Evolutionary conservation across 2,888 invertebrate genomes (phyloP).

Genomic region (Lithophane socia): DNA sequence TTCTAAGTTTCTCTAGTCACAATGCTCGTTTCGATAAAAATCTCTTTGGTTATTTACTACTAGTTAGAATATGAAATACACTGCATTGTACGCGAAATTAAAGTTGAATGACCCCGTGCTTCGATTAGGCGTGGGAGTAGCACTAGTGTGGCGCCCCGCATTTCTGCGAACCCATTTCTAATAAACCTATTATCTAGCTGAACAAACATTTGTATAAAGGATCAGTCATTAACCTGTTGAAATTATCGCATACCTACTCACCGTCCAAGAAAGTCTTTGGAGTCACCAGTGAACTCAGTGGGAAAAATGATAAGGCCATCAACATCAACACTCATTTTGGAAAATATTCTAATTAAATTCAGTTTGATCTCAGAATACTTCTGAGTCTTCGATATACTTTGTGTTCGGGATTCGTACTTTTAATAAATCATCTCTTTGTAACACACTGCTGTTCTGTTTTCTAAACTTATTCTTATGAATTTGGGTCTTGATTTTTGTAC

Average conservation of each 20-base stretch:
- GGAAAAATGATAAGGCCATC: slow-evolving; percentile 34
- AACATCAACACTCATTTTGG: slow-evolving; percentile 10
- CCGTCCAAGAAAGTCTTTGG: slow-evolving; percentile 61
- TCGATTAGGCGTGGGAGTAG: slow-evolving; percentile 77
- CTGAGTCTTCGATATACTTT: slow-evolving; percentile 21
- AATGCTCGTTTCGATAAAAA: slow-evolving; percentile 65
- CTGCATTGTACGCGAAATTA: slow-evolving; percentile 74
- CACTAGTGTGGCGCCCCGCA: slow-evolving; percentile 70
- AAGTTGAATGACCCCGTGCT: slow-evolving; percentile 76
- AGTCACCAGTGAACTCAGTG: slow-evolving; percentile 39
- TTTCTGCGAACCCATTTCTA: slow-evolving; percentile 64
- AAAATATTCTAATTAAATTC: slow-evolving; percentile 24
- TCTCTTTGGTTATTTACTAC: slow-evolving; percentile 54
- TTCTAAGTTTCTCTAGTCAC: slow-evolving; percentile 77
- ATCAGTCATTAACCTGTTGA: slow-evolving; percentile 50
- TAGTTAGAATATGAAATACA: slow-evolving; percentile 70
- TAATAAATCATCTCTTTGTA: slow-evolving; percentile 24
- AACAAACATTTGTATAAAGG: slow-evolving; percentile 65
- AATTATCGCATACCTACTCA: slow-evolving; percentile 51
- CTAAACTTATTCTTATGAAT: slow-evolving; percentile 19
- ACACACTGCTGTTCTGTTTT: slow-evolving; percentile 64
- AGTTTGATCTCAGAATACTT: slow-evolving; percentile 34
- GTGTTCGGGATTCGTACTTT: slow-evolving; percentile 33
- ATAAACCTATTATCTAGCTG: slow-evolving; percentile 56
- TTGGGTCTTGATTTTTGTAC: slow-evolving; percentile 6